Evolutionary conservation across 2,113 vertebrate genomes (phyloP), one percentile per base, ranked within the genome.

Genomic region (Ascaphus truei): DNA sequence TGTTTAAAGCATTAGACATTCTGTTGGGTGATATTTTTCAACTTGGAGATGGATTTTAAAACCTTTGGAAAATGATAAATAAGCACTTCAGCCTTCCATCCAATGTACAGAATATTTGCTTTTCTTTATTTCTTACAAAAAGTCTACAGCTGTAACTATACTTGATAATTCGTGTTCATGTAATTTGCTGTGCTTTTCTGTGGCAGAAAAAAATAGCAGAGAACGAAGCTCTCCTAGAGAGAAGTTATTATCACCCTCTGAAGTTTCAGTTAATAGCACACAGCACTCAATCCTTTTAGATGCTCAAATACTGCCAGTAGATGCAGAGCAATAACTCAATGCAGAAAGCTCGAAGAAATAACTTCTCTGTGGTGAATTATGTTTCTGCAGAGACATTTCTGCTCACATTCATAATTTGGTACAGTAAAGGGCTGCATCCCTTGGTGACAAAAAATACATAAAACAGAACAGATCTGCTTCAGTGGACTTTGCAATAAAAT

Each of bases 171-270:
- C 31, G 10, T 18, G 37, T 58, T 48, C 22, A n/a, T 68, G 43
- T 20, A 68, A 60, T 50, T 50, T 51, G n/a, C 12, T 13, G 13
- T 48, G 29, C 22, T 25, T 43, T 68, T 57, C 29, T 25, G 25
- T 50, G 29, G 18, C 48, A 29, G 62, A 65, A 65, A 48, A 65
- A 57, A 55, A 22, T 25, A 43, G 56, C 20, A 55, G 20, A 56
- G 34, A 26, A 52, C 36, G 55, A 59, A 25, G 56, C 43, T 50
- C 37, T 68, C 66, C 66, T 43, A 68, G 47, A 39, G 66, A 59
- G 66, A 60, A 68, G 66, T 68, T 68, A 68, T 68, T 68, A 68
- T 68, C 55, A 60, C 43, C 36, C 47, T 50, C 43, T 60, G 55
- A 68, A 63, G 64, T 57, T 26, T 50, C 9, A 64, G 33, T 13